These are phyloP conservation scores for Pristionchus arcanus DNA, from an alignment of 2,888 invertebrate genomes.

Conservation along the genomic window DNA sequence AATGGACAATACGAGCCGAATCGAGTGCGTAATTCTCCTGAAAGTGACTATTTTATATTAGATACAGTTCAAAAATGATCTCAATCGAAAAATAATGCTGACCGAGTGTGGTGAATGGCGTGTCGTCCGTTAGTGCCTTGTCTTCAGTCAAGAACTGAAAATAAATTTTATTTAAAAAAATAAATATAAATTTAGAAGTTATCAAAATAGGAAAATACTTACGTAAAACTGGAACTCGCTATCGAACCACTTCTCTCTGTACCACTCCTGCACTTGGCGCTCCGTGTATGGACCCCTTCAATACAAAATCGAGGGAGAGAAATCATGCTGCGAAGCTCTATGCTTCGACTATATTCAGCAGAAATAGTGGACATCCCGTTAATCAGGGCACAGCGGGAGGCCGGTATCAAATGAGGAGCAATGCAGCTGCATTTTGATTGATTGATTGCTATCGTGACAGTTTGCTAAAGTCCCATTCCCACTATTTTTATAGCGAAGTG, in stretches of 20 bases:
- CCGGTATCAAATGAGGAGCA: background rate
- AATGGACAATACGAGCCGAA: background rate
- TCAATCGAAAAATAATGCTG: background rate
- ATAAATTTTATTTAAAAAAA: background rate
- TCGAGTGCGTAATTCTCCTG: background rate
- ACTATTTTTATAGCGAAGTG: too few relatives aligned
- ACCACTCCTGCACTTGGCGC: constrained; percentile 8
- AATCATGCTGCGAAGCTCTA: background rate
- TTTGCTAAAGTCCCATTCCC: too few relatives aligned
- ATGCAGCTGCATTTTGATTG: background rate
- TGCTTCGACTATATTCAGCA: background rate
- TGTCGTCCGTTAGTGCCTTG: background rate
- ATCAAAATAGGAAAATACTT: background rate
- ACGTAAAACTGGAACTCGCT: background rate
- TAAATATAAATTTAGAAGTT: background rate
- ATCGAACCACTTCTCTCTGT: background rate
- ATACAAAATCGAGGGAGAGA: background rate
- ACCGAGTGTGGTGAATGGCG: background rate
- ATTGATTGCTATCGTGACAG: background rate
- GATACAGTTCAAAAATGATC: background rate
- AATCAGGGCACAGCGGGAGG: background rate
- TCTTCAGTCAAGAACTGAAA: background rate
- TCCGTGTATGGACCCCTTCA: constrained; percentile 2
- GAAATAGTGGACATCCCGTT: background rate
- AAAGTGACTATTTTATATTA: background rate